Evolutionary conservation across 2,888 invertebrate species (phyloP), one percentile per base, ranked within the genome.

Genomic region (Ametastegia equiseti): DNA sequence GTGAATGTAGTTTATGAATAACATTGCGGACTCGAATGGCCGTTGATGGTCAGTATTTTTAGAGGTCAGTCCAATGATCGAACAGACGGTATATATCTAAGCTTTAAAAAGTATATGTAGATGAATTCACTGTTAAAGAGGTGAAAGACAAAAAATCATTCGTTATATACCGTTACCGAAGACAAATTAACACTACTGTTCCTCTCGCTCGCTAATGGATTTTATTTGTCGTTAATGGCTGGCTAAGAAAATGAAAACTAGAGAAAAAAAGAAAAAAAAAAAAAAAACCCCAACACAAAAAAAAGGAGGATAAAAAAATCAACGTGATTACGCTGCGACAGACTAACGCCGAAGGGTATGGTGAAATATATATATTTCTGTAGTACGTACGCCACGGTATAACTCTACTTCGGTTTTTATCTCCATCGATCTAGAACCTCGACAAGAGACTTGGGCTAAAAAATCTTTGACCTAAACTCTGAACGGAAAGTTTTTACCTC

Each of bases 191-290:
- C 54, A 54, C 54, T 4, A 15, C 2, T 19, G 19, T 42, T 39
- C 67, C 39, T 39, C 67, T 67, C 36, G 23, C 67, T 67, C 19
- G 67, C 67, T 67, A 67, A 67, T 67, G 67, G 67, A 67, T 67
- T 67, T 42, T 36, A 67, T 67, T 19, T 11, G 36, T 39, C 30
- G 60, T 60, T 30, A 30, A 60, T 60, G 23, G 30, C 4, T 19
- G 19, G 11, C 36, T 1, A 36, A 67, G 19, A n/a, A 54, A 7
- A 54, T n/a, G 1, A 19, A 54, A 54, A 19, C 1, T 7, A 54
- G n/a, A 54, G 54, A 54, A 11, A 9, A 67, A 11, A 36, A 19
- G 4, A 67, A 65, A 11, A 2, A 65, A 33, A 2, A 65, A 23
- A 23, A 15, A 13, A 39, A 67, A 67, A 5, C 5, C 42, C 42